Evolutionary conservation across 2,113 vertebrate genomes (phyloP).

Genomic region (Pavo muticus): DNA sequence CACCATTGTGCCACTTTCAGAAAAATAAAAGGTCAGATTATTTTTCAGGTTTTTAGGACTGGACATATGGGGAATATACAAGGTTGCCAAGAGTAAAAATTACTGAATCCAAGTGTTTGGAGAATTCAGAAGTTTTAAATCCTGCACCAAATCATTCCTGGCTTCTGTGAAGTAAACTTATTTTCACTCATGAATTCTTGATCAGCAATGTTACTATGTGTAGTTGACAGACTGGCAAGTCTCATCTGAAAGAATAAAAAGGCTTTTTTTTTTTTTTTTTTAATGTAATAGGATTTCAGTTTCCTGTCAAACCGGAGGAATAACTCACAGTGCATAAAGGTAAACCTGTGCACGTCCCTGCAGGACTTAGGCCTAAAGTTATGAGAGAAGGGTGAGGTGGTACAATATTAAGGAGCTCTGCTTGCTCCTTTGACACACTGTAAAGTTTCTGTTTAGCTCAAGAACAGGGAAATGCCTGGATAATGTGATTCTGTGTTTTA

Average conservation of each 20-base stretch:
- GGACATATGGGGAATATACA: neutral
- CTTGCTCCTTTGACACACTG: neutral
- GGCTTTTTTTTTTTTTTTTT: neutral
- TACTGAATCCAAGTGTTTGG: neutral
- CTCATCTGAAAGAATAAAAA: neutral
- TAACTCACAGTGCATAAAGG: neutral
- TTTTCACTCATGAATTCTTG: neutral
- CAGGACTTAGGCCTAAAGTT: neutral
- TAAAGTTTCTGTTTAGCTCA: conserved; percentile 20
- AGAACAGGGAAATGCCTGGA: neutral
- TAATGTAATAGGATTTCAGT: neutral
- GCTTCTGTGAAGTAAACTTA: neutral
- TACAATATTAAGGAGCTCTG: neutral
- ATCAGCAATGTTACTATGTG: neutral
- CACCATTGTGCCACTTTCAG: neutral
- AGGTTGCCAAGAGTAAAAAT: neutral
- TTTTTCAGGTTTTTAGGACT: neutral
- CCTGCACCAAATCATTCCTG: neutral
- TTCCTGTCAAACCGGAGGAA: neutral
- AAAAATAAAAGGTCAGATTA: neutral
- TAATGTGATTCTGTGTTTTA: conserved; percentile 7
- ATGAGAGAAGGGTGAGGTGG: neutral
- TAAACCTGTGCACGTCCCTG: neutral
- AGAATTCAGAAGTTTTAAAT: neutral
- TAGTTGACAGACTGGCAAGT: neutral